Base-by-base conservation (phyloP, 1,140 invertebrate genomes). In the Tachypleus tridentatus region DNA sequence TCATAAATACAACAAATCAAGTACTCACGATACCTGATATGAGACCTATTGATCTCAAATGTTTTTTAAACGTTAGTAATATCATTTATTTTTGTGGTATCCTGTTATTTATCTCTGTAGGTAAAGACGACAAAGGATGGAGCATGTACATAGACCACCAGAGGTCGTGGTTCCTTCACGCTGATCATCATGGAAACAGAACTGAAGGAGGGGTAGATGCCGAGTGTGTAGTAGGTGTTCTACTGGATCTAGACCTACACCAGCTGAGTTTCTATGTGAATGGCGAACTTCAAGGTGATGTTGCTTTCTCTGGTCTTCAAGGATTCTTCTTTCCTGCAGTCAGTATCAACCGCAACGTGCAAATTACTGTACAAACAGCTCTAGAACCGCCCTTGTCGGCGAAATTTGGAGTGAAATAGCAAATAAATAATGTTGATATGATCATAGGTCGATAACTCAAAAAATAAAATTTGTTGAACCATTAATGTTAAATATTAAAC, bases 141-240 rank as follows among this genome's bases (percentile, higher is more conserved):
- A 91, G 91, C 73, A 98, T 98, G 93, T 98, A 98, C 79, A 94
- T 98, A 72, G 96, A 99, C 78, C 84, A 87, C 5, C 86, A 93
- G 73, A 83, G 95, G 50, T 96, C 92, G 57, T 86, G 85, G 85
- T 98, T 98, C 80, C 88, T 97, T 79, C 93, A 98, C 78, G 88
- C 86, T 54, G 93, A 91, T 54, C 83, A 86, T 62, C 96, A 99
- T 79, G 88, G 89, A 63, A 88, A 91, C 59, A 84, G 96, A 11
- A 87, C 87, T 53, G 89, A 91, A 69, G 93, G 93, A 48, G 95
- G 95, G 54, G 89, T 98, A 49, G 82, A 83, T 61, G 81, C 85
- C 7, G 93, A 91, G 48, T 86, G 88, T 63, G 90, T 91, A 0
- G 84, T 97, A 10, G 96, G 95, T 7, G 86, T 98, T 4, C 83